These are phyloP conservation scores for Phyto melanocephala DNA, from an alignment of 2,888 invertebrate species.

Conservation along the genomic window DNA sequence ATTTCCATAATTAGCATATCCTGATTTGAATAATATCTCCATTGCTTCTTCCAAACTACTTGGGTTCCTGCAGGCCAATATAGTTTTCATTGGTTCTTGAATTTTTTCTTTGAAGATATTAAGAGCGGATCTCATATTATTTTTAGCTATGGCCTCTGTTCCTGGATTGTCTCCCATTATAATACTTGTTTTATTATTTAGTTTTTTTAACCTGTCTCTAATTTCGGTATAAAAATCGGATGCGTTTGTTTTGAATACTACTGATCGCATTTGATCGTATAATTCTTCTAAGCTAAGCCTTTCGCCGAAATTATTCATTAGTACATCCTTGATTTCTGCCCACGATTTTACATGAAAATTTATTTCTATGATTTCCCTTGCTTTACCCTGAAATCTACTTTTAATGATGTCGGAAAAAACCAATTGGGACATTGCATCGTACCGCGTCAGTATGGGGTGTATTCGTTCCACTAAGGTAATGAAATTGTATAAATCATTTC, in stretches of 20 bases:
- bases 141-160: slow-evolving; percentile 35
- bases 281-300: slow-evolving; percentile 49
- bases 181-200: slow-evolving; percentile 54
- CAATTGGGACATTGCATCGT: slow-evolving; percentile 56
- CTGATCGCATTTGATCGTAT: slow-evolving; percentile 48
- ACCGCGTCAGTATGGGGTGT: slow-evolving; percentile 28
- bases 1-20: neutral
- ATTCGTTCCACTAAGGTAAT: slow-evolving; percentile 49
- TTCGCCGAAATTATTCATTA: slow-evolving; percentile 62
- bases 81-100: slow-evolving; percentile 60
- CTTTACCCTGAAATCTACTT: slow-evolving; percentile 52
- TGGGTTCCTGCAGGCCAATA: too few relatives aligned
- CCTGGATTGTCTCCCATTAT: slow-evolving; percentile 16
- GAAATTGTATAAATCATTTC: slow-evolving; percentile 38
- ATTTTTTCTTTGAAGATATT: slow-evolving; percentile 63
- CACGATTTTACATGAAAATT: slow-evolving; percentile 60
- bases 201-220: slow-evolving; percentile 36
- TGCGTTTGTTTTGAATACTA: slow-evolving; percentile 49
- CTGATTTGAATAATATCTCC: slow-evolving; percentile 55
- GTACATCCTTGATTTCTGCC: slow-evolving; percentile 48
- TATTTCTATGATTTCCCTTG: slow-evolving; percentile 60
- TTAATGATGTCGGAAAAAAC: slow-evolving; percentile 61
- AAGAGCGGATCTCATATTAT: slow-evolving; percentile 60
- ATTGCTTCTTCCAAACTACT: too few relatives aligned
- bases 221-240: slow-evolving; percentile 61